Base-by-base conservation (phyloP, 2,113 vertebrate species). In the Neolamprologus devosi region DNA sequence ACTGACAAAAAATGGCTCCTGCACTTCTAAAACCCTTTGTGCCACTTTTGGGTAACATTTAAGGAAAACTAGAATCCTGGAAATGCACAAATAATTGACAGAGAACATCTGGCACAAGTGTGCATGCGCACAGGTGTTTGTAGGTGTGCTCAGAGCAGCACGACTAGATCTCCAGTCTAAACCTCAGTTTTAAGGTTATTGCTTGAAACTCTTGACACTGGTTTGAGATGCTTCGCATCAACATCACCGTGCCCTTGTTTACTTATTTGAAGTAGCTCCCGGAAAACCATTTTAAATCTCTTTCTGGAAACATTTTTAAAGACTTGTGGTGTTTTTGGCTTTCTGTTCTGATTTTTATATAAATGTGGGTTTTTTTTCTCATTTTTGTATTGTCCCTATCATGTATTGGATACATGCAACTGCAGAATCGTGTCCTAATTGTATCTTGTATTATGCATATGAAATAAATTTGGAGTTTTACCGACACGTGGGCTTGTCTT, bases 391-490 rank as follows among this genome's bases (percentile, higher is more conserved):
- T 30, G 86, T 95, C 85, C 55, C 91, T 85, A 91, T 80, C 81
- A 75, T 86, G 83, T 91, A 89, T 68, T 60, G 83, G 88, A 90
- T 89, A 85, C 87, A 89, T 94, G 91, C 85, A 83, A 80, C 79
- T 88, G 90, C 92, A 87, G 91, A 92, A 91, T 68, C 5, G 68
- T 87, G 73, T 95, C 75, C 89, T 94, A 87, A 91, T 87, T 89
- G 90, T 95, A 91, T 92, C 91, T 93, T 94, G 92, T 95, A 91
- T 91, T 90, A 95, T 93, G 90, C 93, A 91, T 94, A 94, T 90
- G 88, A 88, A 96, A 96, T 96, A 95, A 96, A 97, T 86, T 81
- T 37, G 40, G 80, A 82, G 91, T 93, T 85, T 65, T 88, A 92
- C 89, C 89, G 55, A 93, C 86, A 83, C 8, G 21, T 53, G 30